Conservation (phyloP, 2,113 vertebrate genomes). For the Cavia aperea region DNA sequence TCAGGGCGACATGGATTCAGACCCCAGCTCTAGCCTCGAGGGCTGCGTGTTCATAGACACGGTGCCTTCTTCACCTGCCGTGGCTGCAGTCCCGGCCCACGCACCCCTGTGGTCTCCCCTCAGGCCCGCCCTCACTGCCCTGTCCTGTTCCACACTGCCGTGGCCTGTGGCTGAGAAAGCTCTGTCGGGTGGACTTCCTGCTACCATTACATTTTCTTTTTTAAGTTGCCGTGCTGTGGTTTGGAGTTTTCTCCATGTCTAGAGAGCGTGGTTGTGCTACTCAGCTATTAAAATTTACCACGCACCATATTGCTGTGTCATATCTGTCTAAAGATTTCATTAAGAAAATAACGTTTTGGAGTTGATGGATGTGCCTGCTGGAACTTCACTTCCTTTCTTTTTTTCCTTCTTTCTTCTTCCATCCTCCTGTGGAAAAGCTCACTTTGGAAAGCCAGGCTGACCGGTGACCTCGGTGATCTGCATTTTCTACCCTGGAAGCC, state of each 20-base stretch:
- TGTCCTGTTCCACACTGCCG: background rate
- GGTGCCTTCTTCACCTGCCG: background rate
- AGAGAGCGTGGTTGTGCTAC: background rate
- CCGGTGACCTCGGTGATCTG: background rate
- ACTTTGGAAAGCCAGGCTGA: background rate
- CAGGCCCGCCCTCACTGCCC: background rate
- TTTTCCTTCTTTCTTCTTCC: background rate
- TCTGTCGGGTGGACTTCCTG: background rate
- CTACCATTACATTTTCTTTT: background rate
- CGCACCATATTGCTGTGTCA: background rate
- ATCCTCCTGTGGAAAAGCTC: background rate
- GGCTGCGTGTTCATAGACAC: rapidly evolving
- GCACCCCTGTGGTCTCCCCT: background rate
- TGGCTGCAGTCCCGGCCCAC: background rate
- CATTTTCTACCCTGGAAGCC: background rate
- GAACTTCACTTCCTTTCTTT: background rate
- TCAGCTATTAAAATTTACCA: conserved; percentile 38
- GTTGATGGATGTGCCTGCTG: background rate
- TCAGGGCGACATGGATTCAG: background rate
- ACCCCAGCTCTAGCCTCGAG: background rate
- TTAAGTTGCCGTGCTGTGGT: background rate
- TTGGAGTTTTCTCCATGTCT: background rate
- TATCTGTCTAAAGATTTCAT: background rate
- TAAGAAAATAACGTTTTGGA: conserved; percentile 24
- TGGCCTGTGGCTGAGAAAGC: background rate